Conservation (phyloP, 1,140 invertebrate genomes). For the Hyles vespertilio region DNA sequence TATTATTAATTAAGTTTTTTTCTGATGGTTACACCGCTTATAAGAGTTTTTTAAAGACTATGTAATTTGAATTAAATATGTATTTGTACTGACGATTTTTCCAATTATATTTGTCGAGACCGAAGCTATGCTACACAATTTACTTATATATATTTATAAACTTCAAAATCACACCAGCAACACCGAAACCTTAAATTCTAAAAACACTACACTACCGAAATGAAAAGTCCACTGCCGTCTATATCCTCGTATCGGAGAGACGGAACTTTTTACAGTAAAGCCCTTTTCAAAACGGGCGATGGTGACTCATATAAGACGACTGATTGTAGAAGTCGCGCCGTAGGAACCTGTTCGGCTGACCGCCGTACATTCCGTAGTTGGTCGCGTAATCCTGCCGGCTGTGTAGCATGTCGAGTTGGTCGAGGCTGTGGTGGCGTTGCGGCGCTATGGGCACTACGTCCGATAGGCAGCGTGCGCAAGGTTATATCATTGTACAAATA, state of each 20-base stretch:
- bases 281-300: conserved; percentile 72
- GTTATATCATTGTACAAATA: no score
- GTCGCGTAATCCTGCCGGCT: conserved; percentile 46
- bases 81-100: no score
- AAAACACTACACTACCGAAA: conserved; percentile 39
- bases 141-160: not conserved
- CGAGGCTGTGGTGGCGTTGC: conserved; percentile 65
- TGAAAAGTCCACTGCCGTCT: conserved; percentile 41
- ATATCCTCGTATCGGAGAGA: conserved; percentile 62
- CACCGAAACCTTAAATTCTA: conserved; percentile 21
- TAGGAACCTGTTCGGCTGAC: conserved; percentile 33
- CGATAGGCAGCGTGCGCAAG: conserved; percentile 53
- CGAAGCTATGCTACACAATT: no score
- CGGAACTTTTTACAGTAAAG: conserved; percentile 70
- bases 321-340: conserved; percentile 56
- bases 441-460: conserved; percentile 37
- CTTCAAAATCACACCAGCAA: conserved; percentile 21
- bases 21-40: no score
- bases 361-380: conserved; percentile 40
- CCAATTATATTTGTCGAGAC: no score
- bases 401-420: conserved; percentile 67
- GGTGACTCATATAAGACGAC: conserved; percentile 54
- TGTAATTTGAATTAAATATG: no score
- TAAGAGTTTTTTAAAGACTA: no score
- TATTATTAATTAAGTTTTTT: no score